phyloP scores from a whole-genome alignment of 2,113 vertebrate genomes.

The Toxotes chatareus region DNA sequence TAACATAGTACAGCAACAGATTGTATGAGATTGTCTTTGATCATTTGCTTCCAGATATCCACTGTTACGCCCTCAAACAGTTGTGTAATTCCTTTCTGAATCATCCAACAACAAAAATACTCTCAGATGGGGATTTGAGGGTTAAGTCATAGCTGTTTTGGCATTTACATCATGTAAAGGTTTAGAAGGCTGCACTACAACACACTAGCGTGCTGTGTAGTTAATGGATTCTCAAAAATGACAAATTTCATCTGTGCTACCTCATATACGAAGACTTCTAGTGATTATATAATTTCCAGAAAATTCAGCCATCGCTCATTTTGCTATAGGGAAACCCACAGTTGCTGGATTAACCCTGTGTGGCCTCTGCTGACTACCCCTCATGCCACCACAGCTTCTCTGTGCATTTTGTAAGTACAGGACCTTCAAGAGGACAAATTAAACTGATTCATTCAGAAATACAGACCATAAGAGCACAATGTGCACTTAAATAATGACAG shows the following conservation, averaged over 20 bases:
- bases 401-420: neutral
- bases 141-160: slow-evolving; percentile 3
- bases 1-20: too few relatives aligned
- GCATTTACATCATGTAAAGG: slow-evolving; percentile 34
- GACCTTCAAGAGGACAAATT: neutral
- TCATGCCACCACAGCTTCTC: neutral
- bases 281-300: neutral
- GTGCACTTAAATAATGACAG: neutral
- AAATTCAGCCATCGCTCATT: neutral
- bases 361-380: neutral
- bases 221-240: neutral
- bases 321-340: neutral
- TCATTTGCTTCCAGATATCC: too few relatives aligned
- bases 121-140: slow-evolving; percentile 21
- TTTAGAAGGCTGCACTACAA: neutral
- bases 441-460: neutral
- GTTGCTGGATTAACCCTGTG: too few relatives aligned
- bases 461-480: neutral
- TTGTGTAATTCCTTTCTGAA: slow-evolving; percentile 50
- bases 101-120: slow-evolving; percentile 43
- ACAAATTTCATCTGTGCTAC: neutral
- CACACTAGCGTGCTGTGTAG: neutral
- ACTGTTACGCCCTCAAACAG: neutral
- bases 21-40: neutral
- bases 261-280: neutral